These are phyloP conservation scores for Perca fluviatilis DNA, from an alignment of 2,113 vertebrate genomes.

Conservation along the genomic window DNA sequence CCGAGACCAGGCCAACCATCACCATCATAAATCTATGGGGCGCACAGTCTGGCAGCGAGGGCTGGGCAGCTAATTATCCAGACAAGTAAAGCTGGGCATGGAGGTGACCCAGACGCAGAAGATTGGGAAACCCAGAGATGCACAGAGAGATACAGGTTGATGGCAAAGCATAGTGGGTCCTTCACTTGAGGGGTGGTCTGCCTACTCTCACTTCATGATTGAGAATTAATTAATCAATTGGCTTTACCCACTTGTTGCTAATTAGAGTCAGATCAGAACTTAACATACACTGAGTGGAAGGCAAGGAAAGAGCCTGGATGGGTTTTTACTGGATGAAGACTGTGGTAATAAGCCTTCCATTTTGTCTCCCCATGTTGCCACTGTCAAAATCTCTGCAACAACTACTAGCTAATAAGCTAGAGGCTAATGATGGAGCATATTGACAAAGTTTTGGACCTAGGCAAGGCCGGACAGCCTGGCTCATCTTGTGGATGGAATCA, in stretches of 20 bases:
- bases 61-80: slow-evolving; percentile 81
- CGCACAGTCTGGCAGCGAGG: slow-evolving; percentile 60
- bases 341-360: neutral
- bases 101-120: slow-evolving; percentile 72
- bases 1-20: slow-evolving; percentile 58
- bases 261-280: slow-evolving; percentile 22
- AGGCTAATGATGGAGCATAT: neutral
- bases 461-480: neutral
- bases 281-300: neutral
- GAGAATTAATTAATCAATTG: slow-evolving; percentile 30
- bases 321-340: neutral
- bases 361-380: neutral
- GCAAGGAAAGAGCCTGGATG: neutral
- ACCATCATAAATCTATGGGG: slow-evolving; percentile 73
- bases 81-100: slow-evolving; percentile 70
- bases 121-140: slow-evolving; percentile 46
- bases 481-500: neutral
- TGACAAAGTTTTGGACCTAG: neutral
- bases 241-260: slow-evolving; percentile 42
- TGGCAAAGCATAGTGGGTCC: slow-evolving; percentile 19
- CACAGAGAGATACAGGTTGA: slow-evolving; percentile 14
- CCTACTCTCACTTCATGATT: slow-evolving; percentile 15
- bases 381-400: neutral
- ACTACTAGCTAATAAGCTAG: neutral
- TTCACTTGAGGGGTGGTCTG: neutral